phyloP scores from a whole-genome alignment of 1,140 invertebrate genomes.

The Eriosoma lanigerum region DNA sequence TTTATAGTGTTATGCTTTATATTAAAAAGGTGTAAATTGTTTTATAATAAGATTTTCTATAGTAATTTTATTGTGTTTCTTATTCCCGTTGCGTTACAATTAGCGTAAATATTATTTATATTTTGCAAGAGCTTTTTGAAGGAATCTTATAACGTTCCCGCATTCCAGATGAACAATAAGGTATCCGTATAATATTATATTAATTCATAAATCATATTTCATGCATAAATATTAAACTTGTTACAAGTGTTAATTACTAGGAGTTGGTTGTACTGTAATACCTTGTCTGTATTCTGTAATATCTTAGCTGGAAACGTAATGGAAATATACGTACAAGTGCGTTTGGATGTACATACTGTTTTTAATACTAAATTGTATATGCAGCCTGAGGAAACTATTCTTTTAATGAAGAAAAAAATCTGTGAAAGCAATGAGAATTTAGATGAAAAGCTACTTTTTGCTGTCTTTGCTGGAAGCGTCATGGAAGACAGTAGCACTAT shows the following conservation, averaged over 20 bases:
- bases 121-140: too few species aligned
- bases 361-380: neutral
- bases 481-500: conserved; percentile 25
- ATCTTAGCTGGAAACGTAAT: conserved; percentile 19
- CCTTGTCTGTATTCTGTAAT: neutral
- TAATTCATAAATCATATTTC: conserved; percentile 4
- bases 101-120: too few species aligned
- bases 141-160: too few species aligned
- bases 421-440: neutral
- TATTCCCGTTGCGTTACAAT: too few species aligned
- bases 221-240: neutral
- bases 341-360: neutral
- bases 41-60: too few species aligned
- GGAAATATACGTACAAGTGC: neutral
- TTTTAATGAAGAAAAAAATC: neutral
- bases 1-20: too few species aligned
- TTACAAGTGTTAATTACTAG: neutral
- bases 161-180: too few species aligned
- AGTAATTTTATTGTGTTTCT: too few species aligned
- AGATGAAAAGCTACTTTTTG: neutral
- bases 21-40: too few species aligned
- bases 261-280: neutral
- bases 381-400: neutral
- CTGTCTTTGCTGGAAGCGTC: conserved; percentile 9
- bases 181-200: neutral